phyloP scores from a whole-genome alignment of 2,888 invertebrate species.

The Plusia festucae region DNA sequence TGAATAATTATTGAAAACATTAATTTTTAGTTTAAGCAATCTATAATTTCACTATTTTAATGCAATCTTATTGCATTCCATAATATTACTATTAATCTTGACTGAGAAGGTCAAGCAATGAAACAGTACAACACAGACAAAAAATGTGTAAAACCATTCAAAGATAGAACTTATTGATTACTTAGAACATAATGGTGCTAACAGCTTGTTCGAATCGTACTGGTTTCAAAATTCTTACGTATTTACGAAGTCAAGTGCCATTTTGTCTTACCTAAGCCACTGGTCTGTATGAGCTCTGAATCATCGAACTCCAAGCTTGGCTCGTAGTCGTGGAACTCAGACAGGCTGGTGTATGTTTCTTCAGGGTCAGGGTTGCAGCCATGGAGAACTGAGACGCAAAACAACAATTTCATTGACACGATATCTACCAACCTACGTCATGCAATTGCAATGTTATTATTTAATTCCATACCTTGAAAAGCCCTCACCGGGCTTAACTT shows the following conservation, averaged over 20 bases:
- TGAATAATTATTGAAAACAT: too few species aligned
- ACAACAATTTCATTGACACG: slow-evolving; percentile 40
- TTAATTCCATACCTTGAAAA: slow-evolving; percentile 77
- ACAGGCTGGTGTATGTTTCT: slow-evolving; percentile 95
- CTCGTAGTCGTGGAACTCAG: slow-evolving; percentile 97
- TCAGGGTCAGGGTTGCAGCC: slow-evolving; percentile 88
- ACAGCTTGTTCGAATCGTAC: slow-evolving; percentile 9
- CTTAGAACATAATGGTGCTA: slow-evolving; percentile 20
- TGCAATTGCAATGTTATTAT: not conserved
- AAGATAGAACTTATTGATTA: not conserved
- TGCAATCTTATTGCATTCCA: not conserved
- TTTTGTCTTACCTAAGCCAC: slow-evolving; percentile 91
- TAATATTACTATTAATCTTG: not conserved
- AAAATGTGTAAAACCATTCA: not conserved
- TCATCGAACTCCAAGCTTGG: slow-evolving; percentile 99
- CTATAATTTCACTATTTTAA: not conserved
- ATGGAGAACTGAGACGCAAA: slow-evolving; percentile 73
- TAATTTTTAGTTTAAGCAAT: not conserved
- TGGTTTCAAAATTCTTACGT: not conserved
- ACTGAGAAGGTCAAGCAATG: slow-evolving; percentile 18
- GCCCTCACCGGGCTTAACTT: slow-evolving; percentile 82
- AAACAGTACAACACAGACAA: slow-evolving; percentile 15
- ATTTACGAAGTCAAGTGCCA: not conserved
- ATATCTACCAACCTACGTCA: slow-evolving; percentile 30
- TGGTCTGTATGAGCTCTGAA: slow-evolving; percentile 94